These are phyloP conservation scores for Tenebrosternarchus preto DNA, from an alignment of 2,113 vertebrate species.

Conservation along the genomic window DNA sequence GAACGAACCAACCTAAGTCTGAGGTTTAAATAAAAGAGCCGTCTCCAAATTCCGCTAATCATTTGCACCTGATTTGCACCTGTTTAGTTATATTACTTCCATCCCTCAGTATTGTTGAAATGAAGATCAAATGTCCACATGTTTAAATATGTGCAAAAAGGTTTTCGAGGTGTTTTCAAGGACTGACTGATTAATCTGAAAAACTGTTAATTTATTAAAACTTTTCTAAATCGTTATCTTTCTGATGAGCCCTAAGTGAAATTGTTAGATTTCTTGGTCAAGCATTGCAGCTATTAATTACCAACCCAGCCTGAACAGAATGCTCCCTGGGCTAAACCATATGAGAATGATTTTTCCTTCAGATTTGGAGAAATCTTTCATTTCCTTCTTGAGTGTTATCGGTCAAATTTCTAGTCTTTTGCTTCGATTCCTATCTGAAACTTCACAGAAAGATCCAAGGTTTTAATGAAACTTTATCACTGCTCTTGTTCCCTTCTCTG, in stretches of 20 bases:
- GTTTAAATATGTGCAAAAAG: no score
- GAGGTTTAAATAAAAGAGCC: no score
- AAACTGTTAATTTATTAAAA: neutral
- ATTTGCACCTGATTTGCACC: no score
- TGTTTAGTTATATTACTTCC: no score
- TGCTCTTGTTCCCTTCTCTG: neutral
- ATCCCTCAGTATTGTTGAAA: no score
- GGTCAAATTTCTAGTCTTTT: neutral
- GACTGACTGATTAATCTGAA: no score
- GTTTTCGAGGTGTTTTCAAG: no score
- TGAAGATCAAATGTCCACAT: no score
- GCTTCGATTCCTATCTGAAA: neutral
- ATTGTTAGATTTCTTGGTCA: neutral
- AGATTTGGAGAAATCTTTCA: constrained; percentile 21
- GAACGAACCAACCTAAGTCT: no score
- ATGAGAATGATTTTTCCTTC: neutral
- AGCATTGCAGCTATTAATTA: constrained; percentile 12
- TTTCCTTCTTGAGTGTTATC: constrained; percentile 24
- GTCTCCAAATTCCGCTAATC: no score
- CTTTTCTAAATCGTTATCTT: neutral
- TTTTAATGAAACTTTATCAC: neutral
- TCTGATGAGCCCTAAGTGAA: constrained; percentile 12
- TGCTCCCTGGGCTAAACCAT: neutral
- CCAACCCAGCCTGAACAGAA: neutral
- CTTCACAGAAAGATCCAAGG: neutral